phyloP scores from a whole-genome alignment of 2,888 invertebrate species.

The Venustoraphidia nigricollis region DNA sequence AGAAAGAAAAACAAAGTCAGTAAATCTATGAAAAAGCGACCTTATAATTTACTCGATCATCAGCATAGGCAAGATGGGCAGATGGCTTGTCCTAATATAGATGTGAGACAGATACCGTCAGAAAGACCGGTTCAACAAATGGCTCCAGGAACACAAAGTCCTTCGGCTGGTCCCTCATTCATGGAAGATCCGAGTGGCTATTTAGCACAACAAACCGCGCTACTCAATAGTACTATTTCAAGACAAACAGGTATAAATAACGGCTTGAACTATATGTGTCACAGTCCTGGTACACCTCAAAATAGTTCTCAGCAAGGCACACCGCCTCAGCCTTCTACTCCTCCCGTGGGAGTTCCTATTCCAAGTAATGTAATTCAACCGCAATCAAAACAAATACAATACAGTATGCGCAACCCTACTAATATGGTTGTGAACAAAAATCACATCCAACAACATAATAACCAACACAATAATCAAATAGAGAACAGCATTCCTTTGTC shows the following conservation, averaged over 20 bases:
- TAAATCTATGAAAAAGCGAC: slow-evolving; percentile 37
- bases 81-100: slow-evolving; percentile 41
- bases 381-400: slow-evolving; percentile 1
- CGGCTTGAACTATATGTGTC: not conserved
- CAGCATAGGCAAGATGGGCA: slow-evolving; percentile 15
- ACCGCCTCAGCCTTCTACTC: slow-evolving; percentile 6
- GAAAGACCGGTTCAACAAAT: slow-evolving; percentile 26
- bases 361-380: not conserved
- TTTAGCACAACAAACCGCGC: slow-evolving; percentile 76
- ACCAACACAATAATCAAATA: too few species aligned
- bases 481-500: too few species aligned
- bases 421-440: not conserved
- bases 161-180: slow-evolving; percentile 51
- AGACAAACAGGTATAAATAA: slow-evolving; percentile 33
- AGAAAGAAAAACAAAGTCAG: slow-evolving; percentile 38
- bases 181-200: slow-evolving; percentile 87
- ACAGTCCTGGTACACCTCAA: slow-evolving; percentile 20
- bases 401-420: not conserved
- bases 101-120: slow-evolving; percentile 36
- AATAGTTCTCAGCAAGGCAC: slow-evolving; percentile 22
- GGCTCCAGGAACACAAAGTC: slow-evolving; percentile 18
- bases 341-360: not conserved
- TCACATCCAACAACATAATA: too few species aligned
- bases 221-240: slow-evolving; percentile 70
- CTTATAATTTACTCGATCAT: slow-evolving; percentile 26